These are phyloP conservation scores for Glandiceps talaboti DNA, from an alignment of 53 echinoderm and acorn worm genomes.

Conservation along the genomic window DNA sequence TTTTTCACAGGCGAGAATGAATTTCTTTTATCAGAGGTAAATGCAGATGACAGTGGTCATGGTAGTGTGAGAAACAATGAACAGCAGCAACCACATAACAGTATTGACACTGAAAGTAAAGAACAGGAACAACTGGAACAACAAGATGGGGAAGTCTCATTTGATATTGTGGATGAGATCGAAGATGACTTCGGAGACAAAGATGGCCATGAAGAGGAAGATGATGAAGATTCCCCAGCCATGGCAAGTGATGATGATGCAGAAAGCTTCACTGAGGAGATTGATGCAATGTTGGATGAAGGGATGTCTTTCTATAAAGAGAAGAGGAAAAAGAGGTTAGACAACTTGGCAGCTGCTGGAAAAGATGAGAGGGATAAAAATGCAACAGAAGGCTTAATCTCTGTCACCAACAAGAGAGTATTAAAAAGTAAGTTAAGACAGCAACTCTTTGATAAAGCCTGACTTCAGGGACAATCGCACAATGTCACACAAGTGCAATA, in stretches of 20 bases:
- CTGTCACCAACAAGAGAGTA: constrained; percentile 56
- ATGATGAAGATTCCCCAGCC: constrained; percentile 12
- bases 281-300: constrained; percentile 72
- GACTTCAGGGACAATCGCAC: too few relatives aligned
- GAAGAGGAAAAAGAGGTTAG: constrained; percentile 27
- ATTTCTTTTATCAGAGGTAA: not conserved
- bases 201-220: constrained; percentile 18
- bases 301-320: constrained; percentile 43
- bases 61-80: not conserved
- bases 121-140: not conserved
- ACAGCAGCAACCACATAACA: not conserved
- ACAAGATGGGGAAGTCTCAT: not conserved
- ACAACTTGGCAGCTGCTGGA: constrained; percentile 5
- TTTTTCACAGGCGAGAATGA: not conserved
- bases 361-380: not conserved
- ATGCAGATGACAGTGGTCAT: not conserved
- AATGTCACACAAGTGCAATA: too few relatives aligned
- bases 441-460: too few relatives aligned
- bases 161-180: not conserved
- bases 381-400: constrained; percentile 51
- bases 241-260: not conserved
- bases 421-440: constrained; percentile 62
- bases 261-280: constrained; percentile 16
- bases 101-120: not conserved
- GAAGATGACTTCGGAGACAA: constrained; percentile 9